Conservation (phyloP, 2,888 invertebrate genomes). For the Eugnorisma glareosa region DNA sequence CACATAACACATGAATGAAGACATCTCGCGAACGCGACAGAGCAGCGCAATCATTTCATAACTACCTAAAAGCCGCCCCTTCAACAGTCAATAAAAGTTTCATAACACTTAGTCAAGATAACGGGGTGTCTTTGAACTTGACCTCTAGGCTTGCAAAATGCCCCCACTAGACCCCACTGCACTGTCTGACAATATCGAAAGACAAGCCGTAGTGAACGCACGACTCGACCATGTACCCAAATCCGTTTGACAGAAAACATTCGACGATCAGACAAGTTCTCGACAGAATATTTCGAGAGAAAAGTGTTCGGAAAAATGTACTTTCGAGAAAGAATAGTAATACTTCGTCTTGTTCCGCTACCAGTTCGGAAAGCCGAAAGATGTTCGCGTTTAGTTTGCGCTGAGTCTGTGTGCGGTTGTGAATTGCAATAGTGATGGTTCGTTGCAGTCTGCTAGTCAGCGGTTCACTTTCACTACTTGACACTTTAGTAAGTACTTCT, state of each 20-base stretch:
- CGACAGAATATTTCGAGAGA: conserved; percentile 90
- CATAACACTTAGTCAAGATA: conserved; percentile 61
- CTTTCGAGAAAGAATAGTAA: conserved; percentile 78
- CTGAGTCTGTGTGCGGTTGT: conserved; percentile 56
- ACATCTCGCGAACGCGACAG: conserved; percentile 32
- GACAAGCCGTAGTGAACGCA: conserved; percentile 71
- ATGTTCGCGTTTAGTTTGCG: conserved; percentile 67
- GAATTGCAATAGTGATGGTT: conserved; percentile 65
- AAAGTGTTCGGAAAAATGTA: conserved; percentile 74
- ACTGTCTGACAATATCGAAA: conserved; percentile 67
- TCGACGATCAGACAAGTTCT: conserved; percentile 92
- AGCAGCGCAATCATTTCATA: conserved; percentile 63
- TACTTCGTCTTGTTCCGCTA: conserved; percentile 73
- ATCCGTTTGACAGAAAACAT: conserved; percentile 93
- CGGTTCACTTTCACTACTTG: conserved; percentile 63
- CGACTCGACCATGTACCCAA: conserved; percentile 91
- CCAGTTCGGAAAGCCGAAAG: conserved; percentile 64
- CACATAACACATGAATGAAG: conserved; percentile 51
- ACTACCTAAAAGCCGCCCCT: conserved; percentile 43
- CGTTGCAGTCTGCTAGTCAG: conserved; percentile 58
- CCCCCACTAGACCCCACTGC: conserved; percentile 56
- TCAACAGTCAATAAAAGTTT: conserved; percentile 60
- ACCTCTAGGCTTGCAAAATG: conserved; percentile 72
- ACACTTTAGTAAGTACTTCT: conserved; percentile 62
- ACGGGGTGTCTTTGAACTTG: conserved; percentile 71